A percentile compares a stretch with the other conserved stretches of the same genome.
Conservation (phyloP, 2,797 vertebrate genomes). For the Tauraco hartlaubi region DNA sequence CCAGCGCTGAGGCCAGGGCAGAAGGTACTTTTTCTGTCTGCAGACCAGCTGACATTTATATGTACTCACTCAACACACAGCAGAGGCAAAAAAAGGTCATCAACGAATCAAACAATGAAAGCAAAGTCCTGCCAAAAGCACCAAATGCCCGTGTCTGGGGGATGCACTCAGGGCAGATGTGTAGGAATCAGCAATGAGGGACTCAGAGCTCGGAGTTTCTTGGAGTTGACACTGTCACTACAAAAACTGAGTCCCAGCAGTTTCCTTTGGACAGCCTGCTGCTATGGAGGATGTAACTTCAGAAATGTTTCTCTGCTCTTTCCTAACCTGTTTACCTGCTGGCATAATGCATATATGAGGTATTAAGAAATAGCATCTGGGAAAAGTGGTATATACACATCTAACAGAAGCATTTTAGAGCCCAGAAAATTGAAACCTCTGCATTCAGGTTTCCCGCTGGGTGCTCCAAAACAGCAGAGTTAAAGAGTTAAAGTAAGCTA, state of each 20-base stretch:
- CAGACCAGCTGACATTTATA: neutral
- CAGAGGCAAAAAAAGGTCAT: neutral
- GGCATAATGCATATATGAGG: neutral
- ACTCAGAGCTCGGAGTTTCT: neutral
- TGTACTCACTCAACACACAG: neutral
- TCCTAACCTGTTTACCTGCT: neutral
- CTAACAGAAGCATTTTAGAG: neutral
- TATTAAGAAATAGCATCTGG: neutral
- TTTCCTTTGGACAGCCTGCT: neutral
- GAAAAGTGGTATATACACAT: neutral
- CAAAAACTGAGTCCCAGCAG: neutral
- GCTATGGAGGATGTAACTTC: neutral
- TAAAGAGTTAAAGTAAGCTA: neutral
- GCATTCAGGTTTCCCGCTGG: neutral
- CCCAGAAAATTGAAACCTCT: neutral
- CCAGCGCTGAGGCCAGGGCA: neutral
- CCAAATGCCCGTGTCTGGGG: rapidly evolving
- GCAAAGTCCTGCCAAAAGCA: neutral
- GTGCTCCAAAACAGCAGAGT: neutral
- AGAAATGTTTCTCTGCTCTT: neutral
- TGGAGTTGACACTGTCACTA: neutral
- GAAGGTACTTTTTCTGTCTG: neutral
- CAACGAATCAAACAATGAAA: neutral
- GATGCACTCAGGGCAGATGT: neutral
- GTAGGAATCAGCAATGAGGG: neutral